Evolutionary conservation across 2,797 vertebrate genomes (phyloP).

Genomic region (Sebastes melanostomus): DNA sequence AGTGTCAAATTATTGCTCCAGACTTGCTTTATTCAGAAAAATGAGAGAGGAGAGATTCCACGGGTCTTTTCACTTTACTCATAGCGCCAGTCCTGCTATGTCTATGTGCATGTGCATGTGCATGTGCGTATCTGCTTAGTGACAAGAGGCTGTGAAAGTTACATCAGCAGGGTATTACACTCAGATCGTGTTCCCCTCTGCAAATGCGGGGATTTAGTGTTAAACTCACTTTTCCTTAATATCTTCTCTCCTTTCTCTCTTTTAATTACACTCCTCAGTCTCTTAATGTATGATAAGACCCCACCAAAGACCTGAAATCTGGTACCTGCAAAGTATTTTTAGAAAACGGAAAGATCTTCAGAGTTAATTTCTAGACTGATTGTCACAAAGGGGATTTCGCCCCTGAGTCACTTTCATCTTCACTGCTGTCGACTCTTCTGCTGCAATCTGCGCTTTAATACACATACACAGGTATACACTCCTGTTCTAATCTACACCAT

Average conservation of each 20-base stretch:
- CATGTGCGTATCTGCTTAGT: constrained; percentile 10
- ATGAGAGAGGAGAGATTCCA: constrained; percentile 8
- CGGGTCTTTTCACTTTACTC: not conserved
- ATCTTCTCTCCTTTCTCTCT: constrained; percentile 3
- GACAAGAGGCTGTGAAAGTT: constrained; percentile 43
- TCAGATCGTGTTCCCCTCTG: constrained; percentile 7
- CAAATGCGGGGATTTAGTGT: constrained; percentile 3
- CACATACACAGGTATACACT: not conserved
- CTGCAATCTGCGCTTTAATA: not conserved
- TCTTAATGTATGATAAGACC: constrained; percentile 30
- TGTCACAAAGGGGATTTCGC: constrained; percentile 3
- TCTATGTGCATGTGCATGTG: not conserved
- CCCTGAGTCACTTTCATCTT: not conserved
- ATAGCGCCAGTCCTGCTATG: not conserved
- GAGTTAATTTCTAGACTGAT: not conserved
- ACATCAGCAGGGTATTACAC: constrained; percentile 28
- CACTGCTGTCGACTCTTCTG: not conserved
- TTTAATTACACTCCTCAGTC: constrained; percentile 33
- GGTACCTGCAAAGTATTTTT: not conserved
- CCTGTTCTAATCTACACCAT: not conserved
- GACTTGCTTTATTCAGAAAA: constrained; percentile 18
- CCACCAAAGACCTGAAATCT: not conserved
- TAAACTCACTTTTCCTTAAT: constrained; percentile 18
- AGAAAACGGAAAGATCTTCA: not conserved
- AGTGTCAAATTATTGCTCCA: constrained; percentile 5